Evolutionary conservation across 2,113 vertebrate genomes (phyloP).

Genomic region (Hydrolagus affinis): DNA sequence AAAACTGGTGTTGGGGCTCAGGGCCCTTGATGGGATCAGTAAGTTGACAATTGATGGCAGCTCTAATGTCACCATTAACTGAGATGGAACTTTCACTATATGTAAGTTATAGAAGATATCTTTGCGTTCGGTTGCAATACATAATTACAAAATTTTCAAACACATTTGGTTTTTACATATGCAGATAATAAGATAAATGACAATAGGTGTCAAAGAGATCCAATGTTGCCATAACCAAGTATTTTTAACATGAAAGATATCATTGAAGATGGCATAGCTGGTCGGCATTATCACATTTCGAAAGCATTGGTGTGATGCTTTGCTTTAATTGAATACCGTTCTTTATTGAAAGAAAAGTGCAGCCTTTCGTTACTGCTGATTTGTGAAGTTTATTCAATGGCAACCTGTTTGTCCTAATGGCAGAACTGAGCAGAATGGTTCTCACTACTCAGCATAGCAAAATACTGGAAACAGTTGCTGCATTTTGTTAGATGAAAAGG

Average conservation of each 20-base stretch:
- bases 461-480: not conserved
- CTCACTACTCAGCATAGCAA: not conserved
- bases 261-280: not conserved
- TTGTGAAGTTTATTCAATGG: not conserved
- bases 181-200: not conserved
- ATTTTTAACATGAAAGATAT: constrained; percentile 6
- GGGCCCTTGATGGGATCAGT: not conserved
- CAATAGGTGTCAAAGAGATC: not conserved
- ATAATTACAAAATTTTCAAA: not conserved
- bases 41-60: not conserved
- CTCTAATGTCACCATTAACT: not conserved
- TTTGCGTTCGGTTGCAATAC: too few species aligned
- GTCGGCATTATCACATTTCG: constrained; percentile 6
- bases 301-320: not conserved
- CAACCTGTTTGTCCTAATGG: not conserved
- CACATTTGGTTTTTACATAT: constrained; percentile 12
- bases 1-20: too few species aligned
- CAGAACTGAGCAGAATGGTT: not conserved
- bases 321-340: constrained; percentile 26
- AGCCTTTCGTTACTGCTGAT: constrained; percentile 16
- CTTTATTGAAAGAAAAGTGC: constrained; percentile 14
- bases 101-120: not conserved
- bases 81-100: not conserved
- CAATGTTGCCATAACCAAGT: constrained; percentile 4
- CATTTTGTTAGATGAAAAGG: not conserved